Evolutionary conservation across 2,888 invertebrate genomes (phyloP), one percentile per base, ranked within the genome.

Genomic region (Piscicola geometra): DNA sequence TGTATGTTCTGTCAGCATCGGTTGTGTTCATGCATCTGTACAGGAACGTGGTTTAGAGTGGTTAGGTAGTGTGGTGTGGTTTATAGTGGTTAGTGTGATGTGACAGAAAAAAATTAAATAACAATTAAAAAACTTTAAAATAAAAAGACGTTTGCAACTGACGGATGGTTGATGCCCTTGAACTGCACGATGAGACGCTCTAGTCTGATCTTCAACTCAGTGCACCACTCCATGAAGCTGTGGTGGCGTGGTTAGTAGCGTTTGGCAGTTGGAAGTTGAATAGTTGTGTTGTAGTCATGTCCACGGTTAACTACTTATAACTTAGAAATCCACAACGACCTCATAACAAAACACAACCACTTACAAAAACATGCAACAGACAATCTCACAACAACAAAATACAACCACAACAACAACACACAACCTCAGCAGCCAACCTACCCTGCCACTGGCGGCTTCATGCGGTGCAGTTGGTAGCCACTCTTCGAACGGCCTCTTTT

Each of bases 81-180:
- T 47, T 9, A 47, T 47, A 21, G 21, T 15, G 50, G 21, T 47
- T 9, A 47, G 9, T 9, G 32, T 30, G 21, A 69, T 15, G 30
- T 69, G 33, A 69, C 12, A 12, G 35, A 12, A 5, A 25, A 30
- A 32, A 30, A 69, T 28, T 64, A 25, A 64, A 15, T 64, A 64
- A 12, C n/a, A n/a, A n/a, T n/a, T n/a, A n/a, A n/a, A n/a, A n/a
- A 50, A 66, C 28, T 15, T 66, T 12, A 66, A 68, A 1, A 5
- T 66, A n/a, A 15, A n/a, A n/a, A n/a, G 77, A 47, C 9, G 21
- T 9, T 47, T 32, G 64, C 30, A 15, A 82, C 84, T 81, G 81
- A 86, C 85, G 92, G 90, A 88, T 93, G 92, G 85, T 93, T 92
- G 79, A 94, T 88, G 80, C 90, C 89, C 87, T 90, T 91, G 87